A percentile compares a stretch with the other conserved stretches of the same genome.
Evolutionary conservation across 1,140 invertebrate genomes (phyloP).

Genomic region (Solen grandis): DNA sequence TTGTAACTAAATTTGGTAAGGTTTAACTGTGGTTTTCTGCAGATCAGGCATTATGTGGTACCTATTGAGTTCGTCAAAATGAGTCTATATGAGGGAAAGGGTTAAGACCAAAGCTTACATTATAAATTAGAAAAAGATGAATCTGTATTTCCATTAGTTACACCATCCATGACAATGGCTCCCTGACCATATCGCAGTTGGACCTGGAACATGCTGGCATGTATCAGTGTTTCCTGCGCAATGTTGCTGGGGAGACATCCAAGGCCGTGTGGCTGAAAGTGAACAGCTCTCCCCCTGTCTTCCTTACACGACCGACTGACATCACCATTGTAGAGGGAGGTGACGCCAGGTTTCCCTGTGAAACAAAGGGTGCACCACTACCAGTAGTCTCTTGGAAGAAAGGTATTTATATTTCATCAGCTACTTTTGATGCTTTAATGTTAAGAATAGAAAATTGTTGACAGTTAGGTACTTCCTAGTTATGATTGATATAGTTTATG

Average conservation of each 20-base stretch:
- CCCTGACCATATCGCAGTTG: slow-evolving; percentile 87
- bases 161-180: slow-evolving; percentile 68
- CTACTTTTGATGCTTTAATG: not conserved
- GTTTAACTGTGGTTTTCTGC: no score
- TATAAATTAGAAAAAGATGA: no score
- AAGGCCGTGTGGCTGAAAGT: slow-evolving; percentile 93
- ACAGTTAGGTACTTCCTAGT: not conserved
- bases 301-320: slow-evolving; percentile 87
- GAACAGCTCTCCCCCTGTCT: slow-evolving; percentile 70
- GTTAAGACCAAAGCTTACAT: no score
- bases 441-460: not conserved
- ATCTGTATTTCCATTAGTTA: no score
- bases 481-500: not conserved
- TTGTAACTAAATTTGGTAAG: no score
- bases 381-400: slow-evolving; percentile 93
- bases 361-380: slow-evolving; percentile 92
- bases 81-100: no score
- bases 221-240: slow-evolving; percentile 94
- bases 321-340: slow-evolving; percentile 94
- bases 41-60: no score
- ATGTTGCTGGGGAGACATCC: slow-evolving; percentile 90
- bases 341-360: slow-evolving; percentile 92
- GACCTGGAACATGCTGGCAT: slow-evolving; percentile 94
- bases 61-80: no score
- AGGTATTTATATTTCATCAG: slow-evolving; percentile 68